phyloP scores from a whole-genome alignment of 2,888 invertebrate genomes.

The Pegoplata infirma region DNA sequence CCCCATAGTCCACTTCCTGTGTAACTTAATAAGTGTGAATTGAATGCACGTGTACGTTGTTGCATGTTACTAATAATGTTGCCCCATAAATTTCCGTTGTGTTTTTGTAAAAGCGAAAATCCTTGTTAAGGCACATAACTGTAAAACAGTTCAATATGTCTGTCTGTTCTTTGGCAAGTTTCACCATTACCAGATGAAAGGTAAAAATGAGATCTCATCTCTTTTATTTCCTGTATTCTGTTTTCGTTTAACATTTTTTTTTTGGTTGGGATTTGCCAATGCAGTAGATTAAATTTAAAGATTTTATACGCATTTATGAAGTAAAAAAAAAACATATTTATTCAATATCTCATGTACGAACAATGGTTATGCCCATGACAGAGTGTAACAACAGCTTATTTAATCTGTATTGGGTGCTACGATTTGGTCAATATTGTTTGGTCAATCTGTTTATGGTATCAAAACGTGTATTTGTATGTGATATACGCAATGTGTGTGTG shows the following conservation, averaged over 20 bases:
- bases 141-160: not conserved
- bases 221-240: slow-evolving; percentile 6
- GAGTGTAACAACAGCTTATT: slow-evolving; percentile 40
- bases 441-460: slow-evolving; percentile 46
- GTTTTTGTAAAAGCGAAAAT: slow-evolving; percentile 15
- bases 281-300: slow-evolving; percentile 51
- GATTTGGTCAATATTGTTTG: slow-evolving; percentile 59
- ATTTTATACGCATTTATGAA: slow-evolving; percentile 14
- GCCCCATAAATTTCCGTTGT: slow-evolving; percentile 29
- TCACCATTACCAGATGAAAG: not conserved
- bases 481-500: no score
- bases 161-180: not conserved
- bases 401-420: slow-evolving; percentile 51
- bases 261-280: slow-evolving; percentile 32
- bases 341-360: no score
- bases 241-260: slow-evolving; percentile 19
- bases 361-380: not conserved
- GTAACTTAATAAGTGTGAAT: not conserved
- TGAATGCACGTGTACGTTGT: not conserved
- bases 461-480: not conserved
- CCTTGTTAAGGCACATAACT: slow-evolving; percentile 21
- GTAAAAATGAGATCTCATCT: slow-evolving; percentile 35
- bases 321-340: not conserved
- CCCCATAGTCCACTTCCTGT: not conserved
- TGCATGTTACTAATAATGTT: slow-evolving; percentile 29